phyloP scores from a whole-genome alignment of 2,113 vertebrate species.

The Noctilio leporinus region DNA sequence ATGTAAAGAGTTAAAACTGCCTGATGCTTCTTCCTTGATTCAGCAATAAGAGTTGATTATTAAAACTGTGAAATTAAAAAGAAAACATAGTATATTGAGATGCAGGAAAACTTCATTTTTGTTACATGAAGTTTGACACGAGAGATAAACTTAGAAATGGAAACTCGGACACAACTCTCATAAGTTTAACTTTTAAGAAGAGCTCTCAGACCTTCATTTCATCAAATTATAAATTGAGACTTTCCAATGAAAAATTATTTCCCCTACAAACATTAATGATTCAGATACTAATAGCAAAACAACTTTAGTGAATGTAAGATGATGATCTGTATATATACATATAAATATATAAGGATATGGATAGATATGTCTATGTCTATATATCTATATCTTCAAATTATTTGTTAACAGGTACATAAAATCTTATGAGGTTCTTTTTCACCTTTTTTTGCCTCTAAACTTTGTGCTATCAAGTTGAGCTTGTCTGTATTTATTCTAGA shows the following conservation, averaged over 20 bases:
- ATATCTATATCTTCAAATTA: not conserved
- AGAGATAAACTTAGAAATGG: not conserved
- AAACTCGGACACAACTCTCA: not conserved
- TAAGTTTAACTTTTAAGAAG: not conserved
- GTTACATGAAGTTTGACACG: not conserved
- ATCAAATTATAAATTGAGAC: not conserved
- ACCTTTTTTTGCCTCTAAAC: not conserved
- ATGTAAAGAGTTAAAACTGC: not conserved
- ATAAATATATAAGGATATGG: not conserved
- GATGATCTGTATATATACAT: not conserved
- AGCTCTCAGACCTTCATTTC: not conserved
- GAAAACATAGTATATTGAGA: not conserved
- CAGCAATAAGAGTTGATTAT: not conserved
- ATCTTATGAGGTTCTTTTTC: not conserved
- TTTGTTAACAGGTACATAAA: not conserved
- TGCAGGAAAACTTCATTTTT: not conserved
- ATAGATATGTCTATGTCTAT: too few relatives aligned
- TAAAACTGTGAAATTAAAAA: slow-evolving; percentile 41
- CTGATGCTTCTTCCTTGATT: not conserved
- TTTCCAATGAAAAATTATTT: not conserved
- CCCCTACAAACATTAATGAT: not conserved
- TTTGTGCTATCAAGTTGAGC: not conserved
- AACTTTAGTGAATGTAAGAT: not conserved
- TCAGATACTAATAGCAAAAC: not conserved
- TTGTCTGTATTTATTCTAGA: not conserved